A percentile compares a stretch with the other conserved stretches of the same genome.
Conservation (phyloP, 2,888 invertebrate species). For the Stegophylla sp. region DNA sequence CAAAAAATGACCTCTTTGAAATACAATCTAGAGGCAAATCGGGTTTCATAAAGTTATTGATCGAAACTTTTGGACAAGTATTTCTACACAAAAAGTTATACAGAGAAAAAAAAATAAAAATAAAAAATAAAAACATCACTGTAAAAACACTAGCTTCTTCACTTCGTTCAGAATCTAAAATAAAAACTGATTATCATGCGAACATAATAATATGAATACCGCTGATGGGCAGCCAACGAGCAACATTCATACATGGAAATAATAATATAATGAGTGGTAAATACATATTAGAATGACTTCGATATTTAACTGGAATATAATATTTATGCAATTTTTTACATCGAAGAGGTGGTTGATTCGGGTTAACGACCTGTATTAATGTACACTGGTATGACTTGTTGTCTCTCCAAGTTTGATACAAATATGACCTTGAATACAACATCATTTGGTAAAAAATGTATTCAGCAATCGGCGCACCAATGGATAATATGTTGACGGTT, state of each 20-base stretch:
- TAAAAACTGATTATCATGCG: background rate
- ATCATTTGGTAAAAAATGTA: slow-evolving; percentile 27
- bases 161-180: no score
- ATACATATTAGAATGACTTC: slow-evolving; percentile 22
- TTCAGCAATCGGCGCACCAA: background rate
- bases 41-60: no score
- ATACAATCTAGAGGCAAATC: no score
- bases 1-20: no score
- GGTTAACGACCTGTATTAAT: slow-evolving; percentile 38
- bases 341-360: slow-evolving; percentile 4
- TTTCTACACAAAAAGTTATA: no score
- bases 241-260: no score
- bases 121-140: no score
- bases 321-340: slow-evolving; percentile 13
- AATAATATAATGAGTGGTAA: no score
- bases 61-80: no score
- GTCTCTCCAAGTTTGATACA: slow-evolving; percentile 25
- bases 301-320: slow-evolving; percentile 26
- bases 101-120: no score
- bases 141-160: no score
- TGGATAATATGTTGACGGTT: background rate
- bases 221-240: background rate
- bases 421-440: slow-evolving; percentile 24
- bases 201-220: slow-evolving; percentile 6
- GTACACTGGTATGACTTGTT: slow-evolving; percentile 46